Base-by-base conservation (phyloP, 2,888 invertebrate genomes). In the Leucophenga maculata region DNA sequence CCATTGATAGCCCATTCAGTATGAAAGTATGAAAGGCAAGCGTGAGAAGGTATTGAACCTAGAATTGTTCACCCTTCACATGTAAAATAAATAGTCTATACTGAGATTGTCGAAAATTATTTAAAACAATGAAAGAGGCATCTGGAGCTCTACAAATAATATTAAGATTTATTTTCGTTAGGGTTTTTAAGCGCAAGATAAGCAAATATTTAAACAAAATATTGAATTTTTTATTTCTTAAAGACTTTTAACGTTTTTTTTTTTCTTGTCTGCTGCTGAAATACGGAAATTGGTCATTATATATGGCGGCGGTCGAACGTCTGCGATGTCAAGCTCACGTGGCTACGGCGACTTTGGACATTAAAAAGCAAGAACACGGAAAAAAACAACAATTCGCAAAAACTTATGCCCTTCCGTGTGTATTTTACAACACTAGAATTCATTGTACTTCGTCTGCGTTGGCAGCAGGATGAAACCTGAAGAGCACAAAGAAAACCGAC, bases 201-300 rank as follows among this genome's bases (percentile, higher is more conserved):
- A 22, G 1, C 6, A 55, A 55, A 18, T 52, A 9, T 8, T 52
- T 9, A 20, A 20, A 20, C 32, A 55, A 22, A n/a, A 20, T 3
- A 6, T 68, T 60, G 22, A 65, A 32, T 39, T 50, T 60, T 14
- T 55, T 75, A 74, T 74, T 68, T 74, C 60, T 39, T 39, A 64
- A 22, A 31, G 69, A 69, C 48, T 71, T 69, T 55, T 44, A 57
- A 26, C 32, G 6, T 55, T 62, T 62, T 16, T 39, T 39, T 62
- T 32, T 31, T 18, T 32, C 39, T 59, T 16, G 31, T 59, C n/a
- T 59, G 31, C 74, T 74, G 69, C 67, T 71, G 67, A 75, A 68
- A 72, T 70, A 69, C 77, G 82, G 78, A 83, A 86, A 85, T 83
- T 85, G 78, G 79, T 82, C 84, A 86, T 86, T 84, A 85, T 77